Percentiles rank a stretch among this genome's conserved stretches.
Conservation (phyloP, 2,113 vertebrate species). For the Microcebus jonahi region DNA sequence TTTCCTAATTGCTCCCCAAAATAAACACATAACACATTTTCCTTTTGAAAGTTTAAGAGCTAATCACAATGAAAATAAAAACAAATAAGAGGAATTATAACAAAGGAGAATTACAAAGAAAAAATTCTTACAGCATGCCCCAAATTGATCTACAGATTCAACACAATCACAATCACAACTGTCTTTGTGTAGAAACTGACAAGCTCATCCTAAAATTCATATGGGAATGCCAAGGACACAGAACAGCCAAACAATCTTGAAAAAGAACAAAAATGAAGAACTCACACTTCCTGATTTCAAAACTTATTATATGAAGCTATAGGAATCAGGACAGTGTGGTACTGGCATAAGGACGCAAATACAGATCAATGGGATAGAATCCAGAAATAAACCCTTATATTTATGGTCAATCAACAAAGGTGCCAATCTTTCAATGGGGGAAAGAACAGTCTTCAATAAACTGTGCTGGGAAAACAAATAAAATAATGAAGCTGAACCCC, state of each 20-base stretch:
- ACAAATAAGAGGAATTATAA: background rate
- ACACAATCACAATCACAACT: background rate
- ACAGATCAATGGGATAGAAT: background rate
- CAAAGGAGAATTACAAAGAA: slow-evolving; percentile 40
- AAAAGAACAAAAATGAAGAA: slow-evolving; percentile 29
- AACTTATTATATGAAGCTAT: background rate
- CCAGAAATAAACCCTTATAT: background rate
- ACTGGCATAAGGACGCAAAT: background rate
- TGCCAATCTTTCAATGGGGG: background rate
- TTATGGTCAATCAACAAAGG: background rate
- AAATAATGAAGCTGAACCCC: background rate
- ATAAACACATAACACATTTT: slow-evolving; percentile 1
- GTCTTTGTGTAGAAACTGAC: background rate
- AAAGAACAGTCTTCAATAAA: background rate
- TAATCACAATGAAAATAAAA: background rate
- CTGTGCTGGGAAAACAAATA: background rate
- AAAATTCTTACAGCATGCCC: background rate
- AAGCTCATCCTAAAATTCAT: slow-evolving; percentile 23
- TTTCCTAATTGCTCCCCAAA: background rate
- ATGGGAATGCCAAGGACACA: background rate
- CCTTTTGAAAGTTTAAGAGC: background rate
- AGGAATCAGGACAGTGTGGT: background rate
- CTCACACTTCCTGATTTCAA: slow-evolving; percentile 20
- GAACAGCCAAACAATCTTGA: slow-evolving; percentile 2
- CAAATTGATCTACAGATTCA: background rate